Evolutionary conservation across 1,140 invertebrate species (phyloP).

Genomic region (Drosophila nikananu): DNA sequence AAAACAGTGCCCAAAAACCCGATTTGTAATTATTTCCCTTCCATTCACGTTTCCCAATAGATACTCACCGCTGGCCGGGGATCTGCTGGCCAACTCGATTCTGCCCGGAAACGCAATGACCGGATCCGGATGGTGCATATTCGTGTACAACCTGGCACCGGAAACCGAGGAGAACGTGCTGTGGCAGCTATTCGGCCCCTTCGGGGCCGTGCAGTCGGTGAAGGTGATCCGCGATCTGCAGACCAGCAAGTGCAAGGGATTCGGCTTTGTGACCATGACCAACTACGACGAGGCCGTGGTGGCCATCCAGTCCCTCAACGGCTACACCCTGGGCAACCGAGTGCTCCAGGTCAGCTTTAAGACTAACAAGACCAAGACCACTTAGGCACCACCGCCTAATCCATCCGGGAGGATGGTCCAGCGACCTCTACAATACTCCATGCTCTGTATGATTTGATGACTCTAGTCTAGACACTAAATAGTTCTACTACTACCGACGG

Average conservation of each 20-base stretch:
- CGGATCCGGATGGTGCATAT: slow-evolving; percentile 95
- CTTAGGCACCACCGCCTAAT: slow-evolving; percentile 66
- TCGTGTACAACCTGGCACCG: slow-evolving; percentile 96
- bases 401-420: slow-evolving; percentile 5
- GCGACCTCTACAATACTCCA: slow-evolving; percentile 47
- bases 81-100: slow-evolving; percentile 88
- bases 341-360: slow-evolving; percentile 97
- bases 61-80: slow-evolving; percentile 91
- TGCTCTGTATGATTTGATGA: slow-evolving; percentile 51
- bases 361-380: slow-evolving; percentile 90
- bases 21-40: slow-evolving; percentile 5
- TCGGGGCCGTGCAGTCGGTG: slow-evolving; percentile 96
- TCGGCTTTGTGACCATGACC: slow-evolving; percentile 97
- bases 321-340: slow-evolving; percentile 94
- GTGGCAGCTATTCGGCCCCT: slow-evolving; percentile 97
- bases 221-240: slow-evolving; percentile 95
- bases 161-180: slow-evolving; percentile 96
- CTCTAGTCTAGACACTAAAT: slow-evolving; percentile 27
- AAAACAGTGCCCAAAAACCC: neutral
- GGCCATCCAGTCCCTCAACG: slow-evolving; percentile 95
- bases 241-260: slow-evolving; percentile 97
- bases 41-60: slow-evolving; percentile 25
- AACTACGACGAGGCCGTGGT: slow-evolving; percentile 96
- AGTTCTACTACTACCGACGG: slow-evolving; percentile 6
- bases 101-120: slow-evolving; percentile 91